Evolutionary conservation across 2,113 vertebrate genomes (phyloP).

Genomic region (Aix galericulata): DNA sequence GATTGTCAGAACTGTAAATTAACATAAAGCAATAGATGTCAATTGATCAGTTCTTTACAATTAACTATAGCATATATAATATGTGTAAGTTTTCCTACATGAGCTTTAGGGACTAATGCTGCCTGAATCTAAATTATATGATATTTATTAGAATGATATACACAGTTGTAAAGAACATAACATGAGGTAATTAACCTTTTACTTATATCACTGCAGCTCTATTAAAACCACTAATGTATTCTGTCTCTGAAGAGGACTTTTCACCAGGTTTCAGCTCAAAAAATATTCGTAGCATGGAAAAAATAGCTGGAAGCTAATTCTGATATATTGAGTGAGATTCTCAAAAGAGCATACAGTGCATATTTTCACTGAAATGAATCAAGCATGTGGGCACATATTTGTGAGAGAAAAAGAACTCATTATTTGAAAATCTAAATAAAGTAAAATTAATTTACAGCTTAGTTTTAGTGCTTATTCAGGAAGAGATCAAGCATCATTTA

Average conservation of each 20-base stretch:
- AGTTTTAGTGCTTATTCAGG: not conserved
- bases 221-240: not conserved
- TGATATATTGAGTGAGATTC: not conserved
- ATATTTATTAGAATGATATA: not conserved
- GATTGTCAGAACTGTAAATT: not conserved
- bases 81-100: not conserved
- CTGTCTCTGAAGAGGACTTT: not conserved
- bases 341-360: not conserved
- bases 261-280: not conserved
- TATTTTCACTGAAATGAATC: not conserved
- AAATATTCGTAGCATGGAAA: not conserved
- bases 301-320: not conserved
- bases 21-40: not conserved
- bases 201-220: not conserved
- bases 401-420: not conserved
- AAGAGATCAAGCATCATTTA: not conserved
- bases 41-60: not conserved
- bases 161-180: not conserved
- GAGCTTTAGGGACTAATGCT: not conserved
- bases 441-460: not conserved
- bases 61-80: not conserved
- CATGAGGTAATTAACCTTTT: not conserved
- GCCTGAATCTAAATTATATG: not conserved
- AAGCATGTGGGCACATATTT: accelerated
- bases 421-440: not conserved